A percentile compares a stretch with the other conserved stretches of the same genome.
phyloP scores from a whole-genome alignment of 2,113 vertebrate genomes.

The Budorcas taxicolor region DNA sequence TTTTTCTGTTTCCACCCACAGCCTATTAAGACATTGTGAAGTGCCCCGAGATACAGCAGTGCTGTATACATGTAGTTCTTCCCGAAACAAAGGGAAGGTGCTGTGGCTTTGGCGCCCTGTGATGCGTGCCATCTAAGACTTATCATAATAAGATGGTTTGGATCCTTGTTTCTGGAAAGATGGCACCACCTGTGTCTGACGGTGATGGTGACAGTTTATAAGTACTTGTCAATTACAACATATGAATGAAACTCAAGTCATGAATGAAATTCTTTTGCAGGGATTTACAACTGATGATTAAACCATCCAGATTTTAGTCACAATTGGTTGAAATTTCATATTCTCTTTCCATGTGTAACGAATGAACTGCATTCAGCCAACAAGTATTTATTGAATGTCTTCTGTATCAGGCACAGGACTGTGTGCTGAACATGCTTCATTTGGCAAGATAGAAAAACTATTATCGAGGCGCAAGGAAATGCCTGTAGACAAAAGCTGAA shows the following conservation, averaged over 20 bases:
- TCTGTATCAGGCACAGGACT: background rate
- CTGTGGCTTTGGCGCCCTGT: background rate
- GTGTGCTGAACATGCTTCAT: background rate
- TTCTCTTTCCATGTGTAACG: background rate
- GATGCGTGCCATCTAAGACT: background rate
- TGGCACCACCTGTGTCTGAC: background rate
- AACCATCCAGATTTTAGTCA: background rate
- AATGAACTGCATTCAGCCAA: background rate
- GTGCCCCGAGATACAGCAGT: background rate
- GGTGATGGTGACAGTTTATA: background rate
- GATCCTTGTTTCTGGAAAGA: background rate
- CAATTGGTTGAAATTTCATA: background rate
- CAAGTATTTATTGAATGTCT: background rate
- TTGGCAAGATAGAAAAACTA: background rate
- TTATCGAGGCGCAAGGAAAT: background rate
- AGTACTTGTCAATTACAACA: background rate
- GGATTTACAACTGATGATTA: background rate
- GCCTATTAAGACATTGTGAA: background rate
- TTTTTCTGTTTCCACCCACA: background rate
- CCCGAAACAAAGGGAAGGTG: background rate
- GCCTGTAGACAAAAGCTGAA: background rate
- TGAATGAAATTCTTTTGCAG: background rate
- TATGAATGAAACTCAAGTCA: background rate
- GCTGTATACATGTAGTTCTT: accelerated
- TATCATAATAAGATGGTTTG: too few species aligned